These are phyloP conservation scores for Nothobranchius kuhntae DNA, from an alignment of 2,113 vertebrate species.

Conservation along the genomic window DNA sequence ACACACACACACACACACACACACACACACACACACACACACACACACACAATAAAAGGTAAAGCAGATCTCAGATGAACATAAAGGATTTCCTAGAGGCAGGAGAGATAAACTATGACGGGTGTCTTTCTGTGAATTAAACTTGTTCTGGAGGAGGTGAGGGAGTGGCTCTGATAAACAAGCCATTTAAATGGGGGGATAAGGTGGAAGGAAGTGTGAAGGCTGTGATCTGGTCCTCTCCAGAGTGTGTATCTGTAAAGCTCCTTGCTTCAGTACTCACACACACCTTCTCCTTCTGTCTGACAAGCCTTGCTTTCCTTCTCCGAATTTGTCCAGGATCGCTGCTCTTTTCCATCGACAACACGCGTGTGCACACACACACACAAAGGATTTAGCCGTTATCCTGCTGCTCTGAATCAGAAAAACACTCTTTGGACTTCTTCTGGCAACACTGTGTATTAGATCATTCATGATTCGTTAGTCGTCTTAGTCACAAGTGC, in stretches of 20 bases:
- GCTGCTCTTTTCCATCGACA: constrained; percentile 62
- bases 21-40: too few species aligned
- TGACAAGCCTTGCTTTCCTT: constrained; percentile 46
- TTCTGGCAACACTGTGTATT: too few species aligned
- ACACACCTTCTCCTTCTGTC: constrained; percentile 50
- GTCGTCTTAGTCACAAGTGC: too few species aligned
- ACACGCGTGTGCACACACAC: constrained; percentile 9
- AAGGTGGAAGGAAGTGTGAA: constrained; percentile 68
- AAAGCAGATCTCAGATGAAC: constrained; percentile 73
- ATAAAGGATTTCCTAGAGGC: constrained; percentile 67
- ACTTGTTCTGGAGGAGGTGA: constrained; percentile 65
- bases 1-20: too few species aligned
- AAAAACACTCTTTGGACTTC: neutral
- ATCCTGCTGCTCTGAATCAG: constrained; percentile 21
- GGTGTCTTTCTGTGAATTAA: constrained; percentile 69
- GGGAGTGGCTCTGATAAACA: constrained; percentile 69
- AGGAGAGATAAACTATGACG: constrained; percentile 68
- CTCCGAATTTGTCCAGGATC: constrained; percentile 69
- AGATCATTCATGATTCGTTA: too few species aligned
- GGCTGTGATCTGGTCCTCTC: constrained; percentile 61
- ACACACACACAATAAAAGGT: constrained; percentile 25
- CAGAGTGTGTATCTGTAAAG: constrained; percentile 69
- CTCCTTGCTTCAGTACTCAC: constrained; percentile 42
- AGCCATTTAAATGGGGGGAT: constrained; percentile 73
- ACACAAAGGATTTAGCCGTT: constrained; percentile 21